Evolutionary conservation across 2,888 invertebrate genomes (phyloP), one percentile per base, ranked within the genome.

Genomic region (Drosophila nigritarsus): DNA sequence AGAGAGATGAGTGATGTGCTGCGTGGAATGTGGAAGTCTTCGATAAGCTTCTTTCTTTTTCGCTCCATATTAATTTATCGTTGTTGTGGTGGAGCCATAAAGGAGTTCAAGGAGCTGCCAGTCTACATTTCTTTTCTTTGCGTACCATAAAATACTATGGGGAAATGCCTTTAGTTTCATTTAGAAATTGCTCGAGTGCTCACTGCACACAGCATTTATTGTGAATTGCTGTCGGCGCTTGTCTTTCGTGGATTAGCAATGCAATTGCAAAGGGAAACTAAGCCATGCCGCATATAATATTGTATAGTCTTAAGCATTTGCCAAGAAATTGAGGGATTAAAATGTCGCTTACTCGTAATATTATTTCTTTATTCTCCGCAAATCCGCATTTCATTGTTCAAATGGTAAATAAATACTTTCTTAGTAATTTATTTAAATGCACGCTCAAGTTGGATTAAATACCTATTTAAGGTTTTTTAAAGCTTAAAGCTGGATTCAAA

Each of bases 71-170:
- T 56, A 30, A 53, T 54, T 54, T 38, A 13, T 36, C 24, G 48
- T 42, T 56, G 24, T 54, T 65, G 63, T 69, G 65, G 67, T 72
- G 50, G 36, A 49, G 32, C 64, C 75, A 65, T 78, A 84, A 78
- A 80, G 27, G 24, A 45, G 80, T 80, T 82, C 80, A 78, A 85
- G 85, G 65, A 85, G 73, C 60, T 75, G 64, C 32, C 34, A 54
- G 58, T n/a, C 34, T 40, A 55, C n/a, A 65, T 45, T 60, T 27
- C 40, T 59, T 83, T 81, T 72, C 73, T 69, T 63, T 78, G 74
- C 63, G 62, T 69, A 73, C 73, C 75, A 78, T 60, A 63, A 73
- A 79, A 45, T 27, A 48, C n/a, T 34, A 40, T 29, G 32, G 53
- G 48, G 62, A 70, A 82, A 71, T 74, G 59, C 67, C 77, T 73